Evolutionary conservation across 2,797 vertebrate genomes (phyloP), one percentile per base, ranked within the genome.

Genomic region (Cetoscarus ocellatus): DNA sequence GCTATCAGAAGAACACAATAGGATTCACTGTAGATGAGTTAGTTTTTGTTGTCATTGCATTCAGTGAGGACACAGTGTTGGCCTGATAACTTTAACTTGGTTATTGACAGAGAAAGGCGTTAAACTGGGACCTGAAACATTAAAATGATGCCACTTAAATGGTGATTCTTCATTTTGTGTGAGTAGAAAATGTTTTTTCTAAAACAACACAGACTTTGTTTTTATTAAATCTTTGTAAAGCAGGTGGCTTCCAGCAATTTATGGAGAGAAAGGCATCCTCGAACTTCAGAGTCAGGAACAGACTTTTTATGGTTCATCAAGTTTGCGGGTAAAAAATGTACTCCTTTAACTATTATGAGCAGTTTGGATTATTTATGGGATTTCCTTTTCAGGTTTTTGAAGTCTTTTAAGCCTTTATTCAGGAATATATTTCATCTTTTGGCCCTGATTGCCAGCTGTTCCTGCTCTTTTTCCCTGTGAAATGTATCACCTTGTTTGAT

Each of bases 401-500:
- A 42, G 15, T 64, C 58, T 36, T 53, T 1, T 44, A 55, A 48
- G 13, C 39, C 15, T n/a, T 45, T 11, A 45, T n/a, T 15, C 15
- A 71, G 42, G 38, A 40, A 72, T 65, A 66, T 13, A 45, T 64
- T 67, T 38, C 0, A 7, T 17, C 50, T 39, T 17, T 49, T 65
- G 8, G 4, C 66, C 47, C 59, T 47, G 65, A 71, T 68, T 58
- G 48, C 66, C 82, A 83, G 73, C 78, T 84, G 70, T 76, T 79
- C 65, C 66, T 60, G 12, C 56, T 75, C 53, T 44, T 10, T 2
- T 42, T 39, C 27, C n/a, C 44, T 62, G 61, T 61, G 71, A 74
- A 70, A 72, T 34, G 47, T 12, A 59, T 68, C 51, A 51, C 60
- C 39, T 53, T 71, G 59, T 86, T 80, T 80, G 75, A 84, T 86